Evolutionary conservation across 1,140 invertebrate genomes (phyloP).

Genomic region (Tetragnatha versicolor): DNA sequence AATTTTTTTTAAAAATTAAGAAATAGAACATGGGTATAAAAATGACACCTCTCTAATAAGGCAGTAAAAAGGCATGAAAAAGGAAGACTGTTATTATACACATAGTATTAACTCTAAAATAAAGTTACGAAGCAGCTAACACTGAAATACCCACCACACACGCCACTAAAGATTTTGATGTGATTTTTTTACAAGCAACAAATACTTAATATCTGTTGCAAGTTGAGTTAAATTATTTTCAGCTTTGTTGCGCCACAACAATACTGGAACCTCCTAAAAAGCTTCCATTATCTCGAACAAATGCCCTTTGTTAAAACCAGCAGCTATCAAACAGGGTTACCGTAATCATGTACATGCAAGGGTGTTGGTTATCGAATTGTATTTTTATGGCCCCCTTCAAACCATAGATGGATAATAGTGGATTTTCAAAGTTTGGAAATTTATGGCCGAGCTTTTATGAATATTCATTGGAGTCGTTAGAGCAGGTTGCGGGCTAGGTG

Average conservation of each 20-base stretch:
- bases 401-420: slow-evolving; percentile 9
- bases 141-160: no score
- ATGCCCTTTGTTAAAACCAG: slow-evolving; percentile 7
- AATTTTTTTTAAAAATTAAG: no score
- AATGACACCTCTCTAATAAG: no score
- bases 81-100: no score
- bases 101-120: no score
- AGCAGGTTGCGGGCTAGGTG: not conserved
- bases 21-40: no score
- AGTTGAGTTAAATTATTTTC: no score
- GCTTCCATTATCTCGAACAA: not conserved
- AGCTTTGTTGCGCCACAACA: not conserved
- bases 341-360: not conserved
- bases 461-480: slow-evolving; percentile 18
- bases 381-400: slow-evolving; percentile 4
- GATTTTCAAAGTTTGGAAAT: slow-evolving; percentile 22
- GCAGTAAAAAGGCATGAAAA: no score
- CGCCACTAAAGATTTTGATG: no score
- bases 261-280: not conserved
- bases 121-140: no score
- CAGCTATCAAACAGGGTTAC: slow-evolving; percentile 1
- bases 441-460: slow-evolving; percentile 10
- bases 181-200: no score
- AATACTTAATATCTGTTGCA: not conserved
- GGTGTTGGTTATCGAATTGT: slow-evolving; percentile 8